Percentiles rank a stretch among this genome's conserved stretches.
phyloP scores from a whole-genome alignment of 2,888 invertebrate genomes.

The Agrilus cyanescens region DNA sequence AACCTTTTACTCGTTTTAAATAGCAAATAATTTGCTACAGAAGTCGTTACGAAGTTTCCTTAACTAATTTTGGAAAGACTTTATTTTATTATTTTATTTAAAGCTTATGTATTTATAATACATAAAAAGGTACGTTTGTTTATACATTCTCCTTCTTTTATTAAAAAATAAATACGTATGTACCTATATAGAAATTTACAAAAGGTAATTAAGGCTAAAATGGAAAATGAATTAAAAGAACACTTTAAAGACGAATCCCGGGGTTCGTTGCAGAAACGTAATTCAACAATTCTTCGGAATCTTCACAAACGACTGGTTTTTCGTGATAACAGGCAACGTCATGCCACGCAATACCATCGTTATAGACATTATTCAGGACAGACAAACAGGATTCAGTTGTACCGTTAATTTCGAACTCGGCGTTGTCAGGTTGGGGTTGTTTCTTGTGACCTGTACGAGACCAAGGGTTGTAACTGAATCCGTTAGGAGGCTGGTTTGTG shows the following conservation, averaged over 20 bases:
- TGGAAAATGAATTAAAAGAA: constrained; percentile 5
- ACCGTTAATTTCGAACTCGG: constrained; percentile 80
- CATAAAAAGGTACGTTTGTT: too few relatives aligned
- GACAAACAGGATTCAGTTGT: constrained; percentile 81
- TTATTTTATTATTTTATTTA: too few relatives aligned
- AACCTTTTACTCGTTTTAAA: too few relatives aligned
- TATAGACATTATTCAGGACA: constrained; percentile 84
- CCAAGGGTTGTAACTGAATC: constrained; percentile 81
- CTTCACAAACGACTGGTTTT: constrained; percentile 84
- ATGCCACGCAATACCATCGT: constrained; percentile 88
- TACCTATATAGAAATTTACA: not conserved
- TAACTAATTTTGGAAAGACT: too few relatives aligned
- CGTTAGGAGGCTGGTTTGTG: constrained; percentile 59
- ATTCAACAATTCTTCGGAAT: constrained; percentile 76
- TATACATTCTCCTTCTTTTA: too few relatives aligned
- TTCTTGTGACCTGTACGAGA: constrained; percentile 86
- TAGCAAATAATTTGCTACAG: too few relatives aligned
- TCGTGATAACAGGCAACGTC: constrained; percentile 90
- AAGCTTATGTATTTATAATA: too few relatives aligned
- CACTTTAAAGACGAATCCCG: constrained; percentile 62
- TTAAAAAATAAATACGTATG: too few relatives aligned
- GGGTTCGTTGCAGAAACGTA: constrained; percentile 78
- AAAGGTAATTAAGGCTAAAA: constrained; percentile 8
- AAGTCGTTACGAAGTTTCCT: too few relatives aligned
- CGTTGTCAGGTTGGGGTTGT: constrained; percentile 77